Percentiles rank a stretch among this genome's conserved stretches.
phyloP scores from a whole-genome alignment of 2,797 vertebrate genomes.

The Squalus acanthias region DNA sequence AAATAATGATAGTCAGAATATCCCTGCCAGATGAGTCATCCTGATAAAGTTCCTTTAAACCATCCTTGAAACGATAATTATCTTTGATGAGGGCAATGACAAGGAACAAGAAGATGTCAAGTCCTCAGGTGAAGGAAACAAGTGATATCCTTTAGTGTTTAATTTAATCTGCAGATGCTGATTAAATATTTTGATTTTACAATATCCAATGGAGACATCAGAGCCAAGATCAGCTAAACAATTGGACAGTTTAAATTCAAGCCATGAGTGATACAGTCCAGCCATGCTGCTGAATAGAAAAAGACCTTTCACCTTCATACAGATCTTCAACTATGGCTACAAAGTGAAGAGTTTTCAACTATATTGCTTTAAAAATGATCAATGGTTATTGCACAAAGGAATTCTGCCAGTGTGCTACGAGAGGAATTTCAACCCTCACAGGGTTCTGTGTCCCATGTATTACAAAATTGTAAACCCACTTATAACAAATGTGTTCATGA shows the following conservation, averaged over 20 bases:
- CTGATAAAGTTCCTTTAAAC: not conserved
- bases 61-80: not conserved
- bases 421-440: not conserved
- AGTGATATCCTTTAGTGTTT: not conserved
- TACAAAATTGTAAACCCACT: not conserved
- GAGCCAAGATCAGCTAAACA: not conserved
- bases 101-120: not conserved
- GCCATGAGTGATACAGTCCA: not conserved
- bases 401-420: not conserved
- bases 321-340: not conserved
- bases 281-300: not conserved
- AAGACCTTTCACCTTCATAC: not conserved
- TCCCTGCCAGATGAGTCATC: not conserved
- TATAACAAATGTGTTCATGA: not conserved
- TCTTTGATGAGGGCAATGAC: not conserved
- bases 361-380: not conserved
- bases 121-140: not conserved
- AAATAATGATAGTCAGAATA: not conserved
- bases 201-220: not conserved
- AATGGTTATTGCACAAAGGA: not conserved
- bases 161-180: not conserved
- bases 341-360: not conserved
- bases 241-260: not conserved
- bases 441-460: not conserved
- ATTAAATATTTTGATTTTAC: constrained; percentile 6